phyloP scores from a whole-genome alignment of 2,797 vertebrate species.

The Odontamblyopus rebecca region DNA sequence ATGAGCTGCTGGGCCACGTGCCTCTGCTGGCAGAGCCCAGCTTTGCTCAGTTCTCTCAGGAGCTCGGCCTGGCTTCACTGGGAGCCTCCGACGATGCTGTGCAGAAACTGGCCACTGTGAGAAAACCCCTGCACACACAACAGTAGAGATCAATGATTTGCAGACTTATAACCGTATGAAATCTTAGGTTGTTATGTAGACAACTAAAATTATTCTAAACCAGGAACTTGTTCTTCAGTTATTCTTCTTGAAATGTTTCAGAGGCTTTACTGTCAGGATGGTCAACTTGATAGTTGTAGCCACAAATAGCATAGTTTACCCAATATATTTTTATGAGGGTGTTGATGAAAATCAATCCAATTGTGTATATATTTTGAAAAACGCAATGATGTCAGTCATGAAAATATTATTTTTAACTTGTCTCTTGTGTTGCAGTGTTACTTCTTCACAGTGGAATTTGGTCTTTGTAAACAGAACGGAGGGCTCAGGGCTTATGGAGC shows the following conservation, averaged over 20 bases:
- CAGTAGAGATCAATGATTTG: not conserved
- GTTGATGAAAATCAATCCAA: not conserved
- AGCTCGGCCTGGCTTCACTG: conserved; percentile 88
- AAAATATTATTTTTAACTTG: not conserved
- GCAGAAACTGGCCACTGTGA: conserved; percentile 86
- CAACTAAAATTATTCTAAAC: too few species aligned
- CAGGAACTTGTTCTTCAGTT: too few species aligned
- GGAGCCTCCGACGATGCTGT: conserved; percentile 87
- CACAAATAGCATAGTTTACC: not conserved
- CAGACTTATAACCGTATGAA: not conserved
- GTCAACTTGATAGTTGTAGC: too few species aligned
- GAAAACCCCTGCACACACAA: conserved; percentile 14
- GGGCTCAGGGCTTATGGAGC: conserved; percentile 88
- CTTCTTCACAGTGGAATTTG: conserved; percentile 97
- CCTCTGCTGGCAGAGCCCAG: conserved; percentile 90
- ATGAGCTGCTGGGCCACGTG: conserved; percentile 89
- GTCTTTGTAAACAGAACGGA: conserved; percentile 91
- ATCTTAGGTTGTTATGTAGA: too few species aligned
- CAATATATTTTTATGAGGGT: not conserved
- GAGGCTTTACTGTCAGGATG: too few species aligned
- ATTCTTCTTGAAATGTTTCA: too few species aligned
- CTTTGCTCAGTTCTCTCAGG: conserved; percentile 92
- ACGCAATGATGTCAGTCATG: not conserved
- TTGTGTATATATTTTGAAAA: not conserved
- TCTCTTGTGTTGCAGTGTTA: conserved; percentile 82